Base-by-base conservation (phyloP, 2,797 vertebrate species). In the Tarsius wallacei region DNA sequence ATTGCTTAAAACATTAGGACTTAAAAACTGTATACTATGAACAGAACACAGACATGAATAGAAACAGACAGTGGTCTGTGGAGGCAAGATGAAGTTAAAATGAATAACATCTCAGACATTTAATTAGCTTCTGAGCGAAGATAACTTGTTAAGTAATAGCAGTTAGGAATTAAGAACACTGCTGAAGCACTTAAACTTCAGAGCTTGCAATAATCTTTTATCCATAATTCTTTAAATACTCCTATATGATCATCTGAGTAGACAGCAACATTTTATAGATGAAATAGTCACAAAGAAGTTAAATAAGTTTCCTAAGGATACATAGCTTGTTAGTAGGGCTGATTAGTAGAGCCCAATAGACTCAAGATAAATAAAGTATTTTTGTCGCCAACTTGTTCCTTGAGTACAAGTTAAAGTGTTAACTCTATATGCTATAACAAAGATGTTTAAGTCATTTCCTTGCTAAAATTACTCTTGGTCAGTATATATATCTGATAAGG, bases 401-500 rank as follows among this genome's bases (percentile, higher is more conserved):
- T 77, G 17, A 77, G 24, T 92, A 19, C 17, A 76, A 83, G 71
- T 86, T 61, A 49, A 70, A 77, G 15, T 91, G 42, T 84, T 87
- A 82, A 71, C 15, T 22, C 26, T 68, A 9, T 31, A 6, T 78
- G 47, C 24, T 84, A 2, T 49, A 61, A 81, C 0, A 74, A 22
- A 68, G 42, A 95, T 76, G 14, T 76, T 87, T 76, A 57, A 33
- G 33, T 68, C 14, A 61, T 93, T 95, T 87, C 22, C 57, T 93
- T 83, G 33, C 70, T 96, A 66, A 83, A 87, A 78, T 51, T 90
- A 64, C 36, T 93, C 15, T 80, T 89, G 51, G 21, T 87, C 55
- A 87, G 12, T 11, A 61, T 74, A 42, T 31, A n/a, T 70, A 26
- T 51, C 53, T 85, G 24, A 85, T 42, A 76, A 64, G 21, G 24